Evolutionary conservation across 1,140 invertebrate genomes (phyloP).

Genomic region (Zaprionus camerounensis): DNA sequence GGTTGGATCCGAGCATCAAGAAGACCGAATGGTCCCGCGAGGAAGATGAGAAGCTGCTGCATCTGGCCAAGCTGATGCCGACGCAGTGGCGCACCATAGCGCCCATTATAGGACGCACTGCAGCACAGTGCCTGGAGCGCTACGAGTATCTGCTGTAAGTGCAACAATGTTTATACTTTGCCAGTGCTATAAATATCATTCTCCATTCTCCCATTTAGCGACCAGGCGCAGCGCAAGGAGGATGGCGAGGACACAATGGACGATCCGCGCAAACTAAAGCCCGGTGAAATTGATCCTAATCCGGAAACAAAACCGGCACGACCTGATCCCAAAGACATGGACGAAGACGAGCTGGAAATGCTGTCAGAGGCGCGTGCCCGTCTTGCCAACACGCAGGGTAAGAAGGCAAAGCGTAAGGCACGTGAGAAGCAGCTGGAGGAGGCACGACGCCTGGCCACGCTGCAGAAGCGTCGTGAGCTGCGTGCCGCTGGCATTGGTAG

Average conservation of each 20-base stretch:
- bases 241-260: slow-evolving; percentile 96
- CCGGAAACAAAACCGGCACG: slow-evolving; percentile 99
- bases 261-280: slow-evolving; percentile 98
- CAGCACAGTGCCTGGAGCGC: slow-evolving; percentile 98
- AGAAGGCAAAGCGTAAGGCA: slow-evolving; percentile 99
- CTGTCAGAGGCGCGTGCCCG: slow-evolving; percentile 98
- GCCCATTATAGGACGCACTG: slow-evolving; percentile 98
- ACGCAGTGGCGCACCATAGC: slow-evolving; percentile 99
- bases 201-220: slow-evolving; percentile 85
- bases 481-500: slow-evolving; percentile 97
- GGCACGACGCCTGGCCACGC: slow-evolving; percentile 96
- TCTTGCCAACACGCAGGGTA: slow-evolving; percentile 99
- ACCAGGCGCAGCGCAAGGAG: slow-evolving; percentile 99
- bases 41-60: slow-evolving; percentile 99
- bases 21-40: slow-evolving; percentile 99
- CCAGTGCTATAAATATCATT: neutral
- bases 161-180: neutral
- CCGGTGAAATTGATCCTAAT: slow-evolving; percentile 99
- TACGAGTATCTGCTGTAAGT: slow-evolving; percentile 98
- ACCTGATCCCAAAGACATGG: slow-evolving; percentile 99
- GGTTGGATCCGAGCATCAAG: slow-evolving; percentile 99
- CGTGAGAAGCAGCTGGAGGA: slow-evolving; percentile 99
- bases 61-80: slow-evolving; percentile 99
- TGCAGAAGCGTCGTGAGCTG: slow-evolving; percentile 98
- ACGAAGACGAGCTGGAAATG: slow-evolving; percentile 99